phyloP scores from a whole-genome alignment of 2,113 vertebrate species.

The Corynorhinus townsendii region DNA sequence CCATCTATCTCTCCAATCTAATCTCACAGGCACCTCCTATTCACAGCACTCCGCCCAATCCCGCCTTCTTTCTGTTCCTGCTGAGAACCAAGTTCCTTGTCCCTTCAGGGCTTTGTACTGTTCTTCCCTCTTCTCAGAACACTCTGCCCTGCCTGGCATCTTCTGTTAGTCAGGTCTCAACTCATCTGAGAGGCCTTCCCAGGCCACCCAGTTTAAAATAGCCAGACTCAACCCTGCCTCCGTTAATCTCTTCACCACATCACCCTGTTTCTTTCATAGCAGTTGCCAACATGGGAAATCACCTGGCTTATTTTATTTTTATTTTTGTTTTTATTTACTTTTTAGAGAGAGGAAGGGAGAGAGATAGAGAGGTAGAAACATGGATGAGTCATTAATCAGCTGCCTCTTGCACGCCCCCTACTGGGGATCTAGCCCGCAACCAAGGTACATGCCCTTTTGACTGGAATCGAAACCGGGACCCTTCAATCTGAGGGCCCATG shows the following conservation, averaged over 20 bases:
- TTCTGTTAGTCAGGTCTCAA: not conserved
- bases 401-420: no score
- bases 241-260: not conserved
- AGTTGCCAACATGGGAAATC: not conserved
- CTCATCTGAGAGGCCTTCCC: not conserved
- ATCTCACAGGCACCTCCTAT: not conserved
- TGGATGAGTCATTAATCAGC: no score
- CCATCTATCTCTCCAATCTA: not conserved
- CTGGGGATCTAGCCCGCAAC: no score
- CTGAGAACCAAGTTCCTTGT: not conserved
- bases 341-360: no score
- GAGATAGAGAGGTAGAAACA: no score
- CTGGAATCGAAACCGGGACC: no score
- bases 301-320: not conserved
- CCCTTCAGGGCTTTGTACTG: not conserved
- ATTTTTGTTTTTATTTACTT: no score
- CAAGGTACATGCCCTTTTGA: no score
- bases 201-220: not conserved
- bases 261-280: not conserved
- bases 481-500: no score
- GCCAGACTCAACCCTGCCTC: not conserved
- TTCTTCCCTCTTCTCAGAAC: not conserved
- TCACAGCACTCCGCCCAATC: not conserved
- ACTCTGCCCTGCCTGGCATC: not conserved
- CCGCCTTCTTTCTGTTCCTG: not conserved